Percentiles rank a stretch among this genome's conserved stretches.
These are phyloP conservation scores for Apodemus agrarius DNA, from an alignment of 2,797 vertebrate genomes.

Conservation along the genomic window DNA sequence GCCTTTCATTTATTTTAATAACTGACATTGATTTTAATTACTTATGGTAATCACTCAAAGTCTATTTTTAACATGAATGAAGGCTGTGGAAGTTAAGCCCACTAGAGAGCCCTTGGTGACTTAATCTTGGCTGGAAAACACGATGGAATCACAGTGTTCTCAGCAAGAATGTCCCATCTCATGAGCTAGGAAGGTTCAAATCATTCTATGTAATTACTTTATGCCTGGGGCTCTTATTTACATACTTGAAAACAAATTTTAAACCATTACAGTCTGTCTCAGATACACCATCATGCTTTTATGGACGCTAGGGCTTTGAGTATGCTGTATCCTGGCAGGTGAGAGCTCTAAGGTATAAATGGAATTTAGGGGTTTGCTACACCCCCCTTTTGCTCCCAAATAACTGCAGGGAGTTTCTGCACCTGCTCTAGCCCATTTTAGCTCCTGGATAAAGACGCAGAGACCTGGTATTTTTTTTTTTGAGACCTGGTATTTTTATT, in stretches of 20 bases:
- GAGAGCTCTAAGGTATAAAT: not conserved
- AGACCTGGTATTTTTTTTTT: not conserved
- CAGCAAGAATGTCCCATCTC: not conserved
- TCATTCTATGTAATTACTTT: constrained; percentile 36
- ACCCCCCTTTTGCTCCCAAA: not conserved
- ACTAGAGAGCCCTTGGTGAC: not conserved
- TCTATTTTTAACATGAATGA: constrained; percentile 66
- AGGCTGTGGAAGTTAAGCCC: constrained; percentile 21
- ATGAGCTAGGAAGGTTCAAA: constrained; percentile 62
- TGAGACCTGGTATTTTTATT: not conserved
- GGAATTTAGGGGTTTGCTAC: not conserved
- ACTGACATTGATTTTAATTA: constrained; percentile 71
- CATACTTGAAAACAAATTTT: constrained; percentile 45
- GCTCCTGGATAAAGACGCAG: not conserved
- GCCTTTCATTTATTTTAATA: constrained; percentile 67
- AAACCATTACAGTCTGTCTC: not conserved
- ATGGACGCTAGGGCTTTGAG: not conserved
- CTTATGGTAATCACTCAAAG: constrained; percentile 65
- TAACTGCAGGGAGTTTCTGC: not conserved
- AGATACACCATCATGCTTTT: not conserved
- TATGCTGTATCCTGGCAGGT: not conserved
- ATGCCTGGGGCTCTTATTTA: constrained; percentile 3
- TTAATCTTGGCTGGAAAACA: constrained; percentile 53
- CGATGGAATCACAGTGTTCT: constrained; percentile 22
- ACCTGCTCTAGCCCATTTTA: not conserved